Percentiles rank a stretch among this genome's conserved stretches.
Evolutionary conservation across 2,113 vertebrate genomes (phyloP).

Genomic region (Porphyrio hochstetteri): DNA sequence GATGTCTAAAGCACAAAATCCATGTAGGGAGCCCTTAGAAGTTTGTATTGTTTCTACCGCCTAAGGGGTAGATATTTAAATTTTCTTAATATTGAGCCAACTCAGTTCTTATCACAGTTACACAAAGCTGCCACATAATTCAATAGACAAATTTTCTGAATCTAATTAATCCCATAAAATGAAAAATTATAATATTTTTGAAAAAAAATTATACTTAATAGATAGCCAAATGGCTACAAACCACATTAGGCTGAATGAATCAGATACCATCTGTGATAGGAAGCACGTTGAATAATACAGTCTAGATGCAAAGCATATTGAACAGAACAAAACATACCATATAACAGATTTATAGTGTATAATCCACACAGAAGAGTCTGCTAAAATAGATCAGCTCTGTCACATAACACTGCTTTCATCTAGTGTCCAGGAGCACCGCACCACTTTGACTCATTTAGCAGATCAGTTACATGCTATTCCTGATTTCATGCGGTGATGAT

Average conservation of each 20-base stretch:
- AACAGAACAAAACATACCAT: neutral
- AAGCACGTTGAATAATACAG: neutral
- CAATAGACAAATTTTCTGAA: constrained; percentile 12
- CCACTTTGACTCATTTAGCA: constrained; percentile 23
- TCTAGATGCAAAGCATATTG: constrained; percentile 8
- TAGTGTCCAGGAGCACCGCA: constrained; percentile 27
- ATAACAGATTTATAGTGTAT: constrained; percentile 12
- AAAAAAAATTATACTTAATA: neutral
- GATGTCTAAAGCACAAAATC: constrained; percentile 17
- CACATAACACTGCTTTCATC: constrained; percentile 30
- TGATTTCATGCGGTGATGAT: constrained; percentile 43
- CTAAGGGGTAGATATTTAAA: constrained; percentile 27
- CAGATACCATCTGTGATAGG: neutral
- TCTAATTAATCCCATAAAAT: constrained; percentile 44
- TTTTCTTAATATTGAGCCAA: constrained; percentile 15
- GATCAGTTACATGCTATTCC: neutral
- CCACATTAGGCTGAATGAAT: neutral
- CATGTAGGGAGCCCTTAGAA: constrained; percentile 23
- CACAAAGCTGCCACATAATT: constrained; percentile 11
- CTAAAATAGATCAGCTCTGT: constrained; percentile 52
- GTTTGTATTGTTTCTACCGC: constrained; percentile 15
- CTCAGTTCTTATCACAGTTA: constrained; percentile 28
- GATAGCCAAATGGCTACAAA: constrained; percentile 6
- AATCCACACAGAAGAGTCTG: constrained; percentile 15
- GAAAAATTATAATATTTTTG: neutral